Evolutionary conservation across 2,888 invertebrate genomes (phyloP).

Genomic region (Cheilosia vernalis): DNA sequence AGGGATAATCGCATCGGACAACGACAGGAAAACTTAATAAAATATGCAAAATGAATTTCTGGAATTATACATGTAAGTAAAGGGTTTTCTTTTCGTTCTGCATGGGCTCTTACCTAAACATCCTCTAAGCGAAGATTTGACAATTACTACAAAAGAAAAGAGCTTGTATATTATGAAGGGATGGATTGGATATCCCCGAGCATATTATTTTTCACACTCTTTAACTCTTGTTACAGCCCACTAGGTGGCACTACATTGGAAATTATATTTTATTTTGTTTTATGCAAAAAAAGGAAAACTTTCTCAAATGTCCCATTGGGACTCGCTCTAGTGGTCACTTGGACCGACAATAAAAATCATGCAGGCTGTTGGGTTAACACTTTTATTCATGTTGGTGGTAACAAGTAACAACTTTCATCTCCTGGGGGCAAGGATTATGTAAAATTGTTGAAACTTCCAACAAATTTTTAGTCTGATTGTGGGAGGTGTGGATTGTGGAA

Average conservation of each 20-base stretch:
- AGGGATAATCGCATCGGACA: slow-evolving; percentile 30
- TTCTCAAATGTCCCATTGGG: slow-evolving; percentile 51
- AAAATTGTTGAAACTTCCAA: slow-evolving; percentile 7
- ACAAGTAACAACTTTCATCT: slow-evolving; percentile 28
- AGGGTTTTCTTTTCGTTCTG: not conserved
- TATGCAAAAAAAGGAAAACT: slow-evolving; percentile 40
- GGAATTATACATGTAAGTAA: slow-evolving; percentile 16
- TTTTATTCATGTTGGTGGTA: slow-evolving; percentile 32
- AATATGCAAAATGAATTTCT: slow-evolving; percentile 71
- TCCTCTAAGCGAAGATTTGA: slow-evolving; percentile 3
- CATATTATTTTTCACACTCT: slow-evolving; percentile 23
- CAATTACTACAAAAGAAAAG: slow-evolving; percentile 23
- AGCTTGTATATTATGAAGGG: slow-evolving; percentile 58
- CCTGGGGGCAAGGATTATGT: slow-evolving; percentile 31
- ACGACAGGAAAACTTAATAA: slow-evolving; percentile 58
- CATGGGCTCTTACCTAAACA: not conserved
- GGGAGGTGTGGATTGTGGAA: too few relatives aligned
- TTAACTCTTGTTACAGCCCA: slow-evolving; percentile 48
- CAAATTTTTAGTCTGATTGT: too few relatives aligned
- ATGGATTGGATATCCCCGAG: slow-evolving; percentile 46
- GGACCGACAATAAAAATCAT: slow-evolving; percentile 53
- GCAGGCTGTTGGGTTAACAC: slow-evolving; percentile 34
- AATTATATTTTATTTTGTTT: slow-evolving; percentile 50
- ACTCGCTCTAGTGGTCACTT: slow-evolving; percentile 42
- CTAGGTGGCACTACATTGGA: slow-evolving; percentile 59